Evolutionary conservation across 2,888 invertebrate species (phyloP), one percentile per base, ranked within the genome.

Genomic region (Drosophila helvetica): DNA sequence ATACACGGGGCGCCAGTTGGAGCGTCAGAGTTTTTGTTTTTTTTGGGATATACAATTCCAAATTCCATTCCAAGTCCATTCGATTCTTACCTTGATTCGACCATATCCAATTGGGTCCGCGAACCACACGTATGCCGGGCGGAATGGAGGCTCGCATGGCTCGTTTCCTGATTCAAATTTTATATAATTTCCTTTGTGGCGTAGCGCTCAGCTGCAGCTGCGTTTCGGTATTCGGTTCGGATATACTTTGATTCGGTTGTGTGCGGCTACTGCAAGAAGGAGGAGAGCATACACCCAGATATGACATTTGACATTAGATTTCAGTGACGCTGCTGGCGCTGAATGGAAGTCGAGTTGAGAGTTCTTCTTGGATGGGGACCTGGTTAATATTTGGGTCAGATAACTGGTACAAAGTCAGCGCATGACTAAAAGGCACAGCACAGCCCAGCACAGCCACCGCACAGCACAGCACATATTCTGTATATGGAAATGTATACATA

Each of bases 51-150:
- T 57, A 68, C 57, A 66, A 68, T 25, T 43, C 18, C 43, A 66
- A 68, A 33, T 43, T 22, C 43, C 22, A 22, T 2, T n/a, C n/a
- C n/a, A n/a, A 22, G 22, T 30, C 42, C 30, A 19, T 47, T 67
- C 42, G 42, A 56, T 66, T 73, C 80, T 88, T 92, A 94, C 94
- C 94, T 93, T 96, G 96, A 91, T 95, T 94, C 60, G 93, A 94
- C 96, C 96, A 96, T 89, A 94, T 94, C 96, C 96, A 97, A 91
- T 96, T 96, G 42, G 95, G 95, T 17, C 96, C 96, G 60, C 96
- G 93, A 10, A 96, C 95, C 62, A 96, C 96, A 79, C 96, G 93
- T 71, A 96, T 92, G 47, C 96, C 96, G 53, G 95, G 94, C 82
- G 94, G 94, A 90, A 95, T 90, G 72, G 90, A 77, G 77, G 91